Evolutionary conservation across 2,888 invertebrate genomes (phyloP).

Genomic region (Neoaliturus tenellus): DNA sequence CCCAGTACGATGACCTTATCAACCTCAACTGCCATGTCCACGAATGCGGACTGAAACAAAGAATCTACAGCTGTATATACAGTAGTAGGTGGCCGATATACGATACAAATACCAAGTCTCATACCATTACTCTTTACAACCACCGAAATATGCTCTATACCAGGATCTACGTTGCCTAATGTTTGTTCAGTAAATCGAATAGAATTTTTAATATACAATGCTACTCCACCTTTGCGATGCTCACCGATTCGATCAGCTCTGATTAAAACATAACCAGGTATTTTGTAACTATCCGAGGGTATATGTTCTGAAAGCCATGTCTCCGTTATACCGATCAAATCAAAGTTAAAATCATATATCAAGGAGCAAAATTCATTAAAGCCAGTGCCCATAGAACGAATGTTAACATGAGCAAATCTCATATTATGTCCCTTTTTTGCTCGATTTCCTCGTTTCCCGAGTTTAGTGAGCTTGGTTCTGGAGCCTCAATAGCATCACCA

Average conservation of each 20-base stretch:
- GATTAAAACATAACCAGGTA: neutral
- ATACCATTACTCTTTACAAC: neutral
- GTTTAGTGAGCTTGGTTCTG: too few species aligned
- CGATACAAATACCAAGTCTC: neutral
- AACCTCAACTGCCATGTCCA: neutral
- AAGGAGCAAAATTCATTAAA: conserved; percentile 5
- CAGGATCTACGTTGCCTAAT: neutral
- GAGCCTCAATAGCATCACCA: too few species aligned
- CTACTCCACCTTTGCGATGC: neutral
- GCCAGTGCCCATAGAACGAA: neutral
- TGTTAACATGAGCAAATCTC: conserved; percentile 6
- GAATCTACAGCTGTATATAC: neutral
- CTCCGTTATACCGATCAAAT: neutral
- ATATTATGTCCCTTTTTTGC: neutral
- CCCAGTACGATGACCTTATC: conserved; percentile 6
- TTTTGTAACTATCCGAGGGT: neutral
- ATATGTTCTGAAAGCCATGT: neutral
- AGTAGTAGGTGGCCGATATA: neutral
- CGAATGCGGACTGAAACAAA: neutral
- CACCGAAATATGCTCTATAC: neutral
- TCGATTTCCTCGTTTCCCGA: neutral
- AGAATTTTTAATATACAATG: neutral
- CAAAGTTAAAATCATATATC: neutral
- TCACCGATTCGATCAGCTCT: neutral
- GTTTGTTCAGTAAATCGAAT: neutral